A percentile compares a stretch with the other conserved stretches of the same genome.
Conservation (phyloP, 2,797 vertebrate genomes). For the Sylvilagus floridanus region DNA sequence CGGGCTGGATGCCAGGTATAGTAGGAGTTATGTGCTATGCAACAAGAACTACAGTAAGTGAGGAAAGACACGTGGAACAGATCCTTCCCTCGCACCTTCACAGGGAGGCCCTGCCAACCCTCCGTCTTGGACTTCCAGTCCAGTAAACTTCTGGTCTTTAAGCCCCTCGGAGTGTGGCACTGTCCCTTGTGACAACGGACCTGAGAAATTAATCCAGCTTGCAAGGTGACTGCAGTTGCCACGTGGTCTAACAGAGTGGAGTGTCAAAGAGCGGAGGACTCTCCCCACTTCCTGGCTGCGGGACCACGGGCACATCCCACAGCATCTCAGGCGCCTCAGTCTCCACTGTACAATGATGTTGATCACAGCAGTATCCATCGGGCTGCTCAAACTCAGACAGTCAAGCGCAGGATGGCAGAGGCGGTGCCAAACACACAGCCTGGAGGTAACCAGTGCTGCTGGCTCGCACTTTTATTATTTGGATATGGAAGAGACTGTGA, state of each 20-base stretch:
- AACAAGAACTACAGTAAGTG: neutral
- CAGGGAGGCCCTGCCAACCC: neutral
- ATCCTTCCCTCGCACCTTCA: neutral
- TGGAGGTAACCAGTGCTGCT: neutral
- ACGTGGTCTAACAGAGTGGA: neutral
- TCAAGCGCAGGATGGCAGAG: neutral
- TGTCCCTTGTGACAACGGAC: neutral
- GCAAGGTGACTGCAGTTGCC: neutral
- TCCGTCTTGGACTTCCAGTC: neutral
- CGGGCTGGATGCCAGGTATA: neutral
- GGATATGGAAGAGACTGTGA: neutral
- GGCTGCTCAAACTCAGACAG: neutral
- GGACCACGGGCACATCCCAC: neutral
- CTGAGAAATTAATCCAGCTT: neutral
- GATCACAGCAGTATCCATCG: neutral
- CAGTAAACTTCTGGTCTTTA: no score
- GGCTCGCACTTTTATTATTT: neutral
- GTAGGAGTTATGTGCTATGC: rapidly evolving
- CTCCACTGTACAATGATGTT: neutral
- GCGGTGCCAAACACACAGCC: neutral
- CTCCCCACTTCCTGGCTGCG: neutral
- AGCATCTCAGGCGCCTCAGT: neutral
- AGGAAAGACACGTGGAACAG: neutral
- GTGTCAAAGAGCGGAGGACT: neutral
- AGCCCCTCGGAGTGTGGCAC: neutral